Conservation (phyloP, 2,113 vertebrate species). For the Danionella cerebrum region DNA sequence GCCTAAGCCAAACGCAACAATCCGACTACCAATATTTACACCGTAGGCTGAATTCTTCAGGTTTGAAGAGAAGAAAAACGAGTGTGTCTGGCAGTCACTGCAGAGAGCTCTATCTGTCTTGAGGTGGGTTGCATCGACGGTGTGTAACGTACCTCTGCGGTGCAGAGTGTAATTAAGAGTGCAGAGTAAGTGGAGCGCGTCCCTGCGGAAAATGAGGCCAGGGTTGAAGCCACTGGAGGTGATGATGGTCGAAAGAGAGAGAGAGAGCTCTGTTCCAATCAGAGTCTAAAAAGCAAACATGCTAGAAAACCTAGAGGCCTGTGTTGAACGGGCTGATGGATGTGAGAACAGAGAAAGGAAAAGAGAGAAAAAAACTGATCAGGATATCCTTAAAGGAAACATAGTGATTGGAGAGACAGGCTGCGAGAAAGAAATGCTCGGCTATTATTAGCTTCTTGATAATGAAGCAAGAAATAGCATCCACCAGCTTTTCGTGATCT, state of each 20-base stretch:
- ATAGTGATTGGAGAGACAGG: constrained; percentile 32
- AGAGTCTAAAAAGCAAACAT: constrained; percentile 10
- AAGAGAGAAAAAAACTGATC: constrained; percentile 16
- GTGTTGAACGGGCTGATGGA: constrained; percentile 7
- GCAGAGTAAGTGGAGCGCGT: constrained; percentile 45
- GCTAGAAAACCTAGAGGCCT: not conserved
- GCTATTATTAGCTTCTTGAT: constrained; percentile 60
- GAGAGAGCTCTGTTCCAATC: not conserved
- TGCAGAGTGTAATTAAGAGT: constrained; percentile 52
- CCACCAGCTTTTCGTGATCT: not conserved
- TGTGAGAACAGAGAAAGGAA: not conserved
- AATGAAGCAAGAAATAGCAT: constrained; percentile 43
- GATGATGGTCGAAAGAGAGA: constrained; percentile 5
- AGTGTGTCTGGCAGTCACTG: constrained; percentile 10
- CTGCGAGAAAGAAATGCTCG: not conserved
- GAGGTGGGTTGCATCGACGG: constrained; percentile 24
- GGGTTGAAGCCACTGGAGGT: constrained; percentile 18
- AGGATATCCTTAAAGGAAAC: constrained; percentile 62
- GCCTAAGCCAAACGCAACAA: constrained; percentile 47
- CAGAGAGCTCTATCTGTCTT: constrained; percentile 23
- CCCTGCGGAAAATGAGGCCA: constrained; percentile 33
- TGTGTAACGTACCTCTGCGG: constrained; percentile 24
- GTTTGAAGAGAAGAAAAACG: constrained; percentile 23
- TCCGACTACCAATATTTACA: constrained; percentile 62
- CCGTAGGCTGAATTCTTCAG: constrained; percentile 40